Conservation (phyloP, 2,888 invertebrate species). For the Tenthredo notha region DNA sequence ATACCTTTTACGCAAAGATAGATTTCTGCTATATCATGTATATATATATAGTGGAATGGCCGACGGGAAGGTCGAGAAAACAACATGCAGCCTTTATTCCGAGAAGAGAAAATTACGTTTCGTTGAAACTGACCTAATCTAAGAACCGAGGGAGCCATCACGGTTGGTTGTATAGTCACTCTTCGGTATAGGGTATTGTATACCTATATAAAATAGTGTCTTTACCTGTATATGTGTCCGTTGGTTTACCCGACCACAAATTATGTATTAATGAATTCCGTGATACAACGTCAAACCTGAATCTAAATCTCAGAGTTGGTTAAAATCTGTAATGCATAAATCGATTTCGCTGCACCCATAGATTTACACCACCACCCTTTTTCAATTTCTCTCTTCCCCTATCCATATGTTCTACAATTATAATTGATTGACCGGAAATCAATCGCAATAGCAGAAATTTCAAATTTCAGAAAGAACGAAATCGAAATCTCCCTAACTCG, state of each 20-base stretch:
- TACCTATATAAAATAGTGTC: neutral
- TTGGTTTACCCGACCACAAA: constrained; percentile 16
- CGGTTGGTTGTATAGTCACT: neutral
- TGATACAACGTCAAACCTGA: neutral
- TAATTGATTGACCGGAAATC: neutral
- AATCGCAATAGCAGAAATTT: neutral
- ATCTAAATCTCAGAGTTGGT: neutral
- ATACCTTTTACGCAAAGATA: no score
- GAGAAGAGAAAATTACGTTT: constrained; percentile 59
- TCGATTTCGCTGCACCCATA: neutral
- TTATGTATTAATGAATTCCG: constrained; percentile 14
- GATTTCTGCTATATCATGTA: neutral
- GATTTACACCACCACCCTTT: no score
- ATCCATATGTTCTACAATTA: neutral
- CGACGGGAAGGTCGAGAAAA: constrained; percentile 51
- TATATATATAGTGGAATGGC: neutral
- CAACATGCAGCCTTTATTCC: constrained; percentile 57
- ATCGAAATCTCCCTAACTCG: neutral
- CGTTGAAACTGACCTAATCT: constrained; percentile 55
- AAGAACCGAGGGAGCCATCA: constrained; percentile 18
- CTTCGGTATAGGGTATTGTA: neutral
- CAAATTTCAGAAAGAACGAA: constrained; percentile 24
- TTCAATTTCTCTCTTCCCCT: neutral
- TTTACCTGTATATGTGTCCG: neutral
- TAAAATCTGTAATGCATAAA: neutral